phyloP scores from a whole-genome alignment of 2,797 vertebrate genomes.

The Rhabdomys pumilio region DNA sequence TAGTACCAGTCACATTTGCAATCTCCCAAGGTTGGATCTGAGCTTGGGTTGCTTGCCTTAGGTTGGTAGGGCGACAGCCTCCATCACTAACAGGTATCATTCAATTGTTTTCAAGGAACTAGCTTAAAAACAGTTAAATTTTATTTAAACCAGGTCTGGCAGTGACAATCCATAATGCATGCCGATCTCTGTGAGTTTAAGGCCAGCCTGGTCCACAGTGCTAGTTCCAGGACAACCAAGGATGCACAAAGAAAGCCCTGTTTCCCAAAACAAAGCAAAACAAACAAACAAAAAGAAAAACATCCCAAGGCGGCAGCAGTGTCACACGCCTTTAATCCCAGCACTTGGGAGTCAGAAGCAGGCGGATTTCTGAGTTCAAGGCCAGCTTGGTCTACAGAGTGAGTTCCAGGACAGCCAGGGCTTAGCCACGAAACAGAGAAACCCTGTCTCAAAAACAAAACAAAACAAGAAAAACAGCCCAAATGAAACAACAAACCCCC shows the following conservation, averaged over 20 bases:
- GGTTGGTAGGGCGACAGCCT: background rate
- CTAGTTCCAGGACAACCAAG: background rate
- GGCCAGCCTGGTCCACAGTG: background rate
- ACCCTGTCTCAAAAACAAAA: background rate
- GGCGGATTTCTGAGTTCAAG: background rate
- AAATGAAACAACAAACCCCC: background rate
- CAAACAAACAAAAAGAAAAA: too few species aligned
- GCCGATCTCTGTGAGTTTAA: background rate
- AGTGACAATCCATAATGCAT: background rate
- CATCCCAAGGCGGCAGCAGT: background rate
- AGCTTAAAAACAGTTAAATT: slow-evolving; percentile 51
- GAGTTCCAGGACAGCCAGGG: background rate
- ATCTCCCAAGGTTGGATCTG: background rate
- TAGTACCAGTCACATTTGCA: background rate
- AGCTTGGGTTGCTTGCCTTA: background rate
- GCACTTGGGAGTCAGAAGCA: too few species aligned
- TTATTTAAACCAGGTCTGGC: background rate
- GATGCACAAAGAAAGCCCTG: background rate
- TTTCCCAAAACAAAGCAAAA: background rate
- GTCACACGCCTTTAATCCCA: too few species aligned
- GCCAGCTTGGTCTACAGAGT: background rate
- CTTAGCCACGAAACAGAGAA: background rate
- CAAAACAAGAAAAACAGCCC: too few species aligned
- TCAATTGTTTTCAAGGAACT: slow-evolving; percentile 7
- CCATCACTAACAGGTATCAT: background rate